Percentiles rank a stretch among this genome's conserved stretches.
Evolutionary conservation across 2,113 vertebrate genomes (phyloP).

Genomic region (Plestiodon gilberti): DNA sequence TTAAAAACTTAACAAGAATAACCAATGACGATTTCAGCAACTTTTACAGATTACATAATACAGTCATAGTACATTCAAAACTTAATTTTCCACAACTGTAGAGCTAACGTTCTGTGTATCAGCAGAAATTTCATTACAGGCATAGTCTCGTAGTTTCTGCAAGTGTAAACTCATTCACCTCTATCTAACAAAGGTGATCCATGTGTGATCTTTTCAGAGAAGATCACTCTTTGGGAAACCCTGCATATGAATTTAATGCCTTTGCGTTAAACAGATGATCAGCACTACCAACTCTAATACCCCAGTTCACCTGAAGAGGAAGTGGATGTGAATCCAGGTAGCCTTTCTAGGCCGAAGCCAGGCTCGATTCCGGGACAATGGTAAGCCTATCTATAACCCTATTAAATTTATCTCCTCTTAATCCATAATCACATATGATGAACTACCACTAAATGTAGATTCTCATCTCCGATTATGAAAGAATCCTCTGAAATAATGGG

Average conservation of each 20-base stretch:
- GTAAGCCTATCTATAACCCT: too few species aligned
- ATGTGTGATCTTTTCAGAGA: background rate
- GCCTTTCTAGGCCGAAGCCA: too few species aligned
- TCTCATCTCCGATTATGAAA: background rate
- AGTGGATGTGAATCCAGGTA: too few species aligned
- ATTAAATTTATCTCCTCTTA: background rate
- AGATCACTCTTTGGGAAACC: background rate
- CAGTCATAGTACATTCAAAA: background rate
- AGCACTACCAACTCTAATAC: too few species aligned
- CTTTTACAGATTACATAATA: background rate
- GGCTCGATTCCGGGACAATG: too few species aligned
- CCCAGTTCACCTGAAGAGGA: too few species aligned
- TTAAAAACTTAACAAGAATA: too few species aligned
- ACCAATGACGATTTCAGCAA: background rate
- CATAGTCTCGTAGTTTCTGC: too few species aligned
- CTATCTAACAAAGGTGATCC: background rate
- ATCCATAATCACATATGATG: background rate
- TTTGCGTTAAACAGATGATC: too few species aligned
- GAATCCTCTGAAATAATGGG: constrained; percentile 25
- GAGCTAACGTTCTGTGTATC: too few species aligned
- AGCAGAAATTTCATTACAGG: too few species aligned
- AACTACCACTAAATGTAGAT: background rate
- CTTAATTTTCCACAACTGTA: background rate
- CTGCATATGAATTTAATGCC: too few species aligned
- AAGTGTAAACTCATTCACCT: background rate